A percentile compares a stretch with the other conserved stretches of the same genome.
These are phyloP conservation scores for Aphelenchoides fujianensis DNA, from an alignment of 1,140 invertebrate species.

Conservation along the genomic window DNA sequence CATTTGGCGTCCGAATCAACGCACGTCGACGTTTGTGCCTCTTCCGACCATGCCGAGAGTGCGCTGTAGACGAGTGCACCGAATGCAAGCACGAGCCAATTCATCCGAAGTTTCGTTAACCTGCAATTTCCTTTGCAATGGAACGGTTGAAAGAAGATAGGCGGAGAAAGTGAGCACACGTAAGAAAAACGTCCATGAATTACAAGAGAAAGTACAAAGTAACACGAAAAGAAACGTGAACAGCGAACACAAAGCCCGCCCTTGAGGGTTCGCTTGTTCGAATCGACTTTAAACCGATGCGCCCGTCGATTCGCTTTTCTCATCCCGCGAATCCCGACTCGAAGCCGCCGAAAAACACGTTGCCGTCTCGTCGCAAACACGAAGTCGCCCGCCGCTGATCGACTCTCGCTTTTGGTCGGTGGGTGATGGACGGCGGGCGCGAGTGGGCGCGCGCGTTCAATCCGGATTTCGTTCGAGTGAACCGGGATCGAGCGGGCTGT, in stretches of 20 bases:
- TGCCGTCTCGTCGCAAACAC: not conserved
- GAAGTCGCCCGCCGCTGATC: not conserved
- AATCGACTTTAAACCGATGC: too few relatives aligned
- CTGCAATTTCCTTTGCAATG: too few relatives aligned
- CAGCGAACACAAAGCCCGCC: not conserved
- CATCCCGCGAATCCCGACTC: too few relatives aligned
- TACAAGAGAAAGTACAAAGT: too few relatives aligned
- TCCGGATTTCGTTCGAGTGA: conserved; percentile 4
- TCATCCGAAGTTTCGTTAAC: too few relatives aligned
- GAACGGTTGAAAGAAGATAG: not conserved
- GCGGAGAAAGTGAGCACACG: not conserved
- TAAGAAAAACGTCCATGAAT: too few relatives aligned
- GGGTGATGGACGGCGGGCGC: not conserved
- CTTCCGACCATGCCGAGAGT: conserved; percentile 2
- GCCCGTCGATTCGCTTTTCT: too few relatives aligned
- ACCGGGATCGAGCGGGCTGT: not conserved
- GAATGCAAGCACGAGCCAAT: not conserved
- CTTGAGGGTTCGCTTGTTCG: too few relatives aligned
- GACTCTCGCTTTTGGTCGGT: not conserved
- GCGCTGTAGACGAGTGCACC: not conserved
- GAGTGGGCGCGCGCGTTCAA: not conserved
- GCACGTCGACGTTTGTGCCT: conserved; percentile 30
- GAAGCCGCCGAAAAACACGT: not conserved
- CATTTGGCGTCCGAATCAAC: conserved; percentile 60
- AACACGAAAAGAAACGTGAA: not conserved